Percentiles rank a stretch among this genome's conserved stretches.
Evolutionary conservation across 2,888 invertebrate genomes (phyloP).

Genomic region (Allygus modestus): DNA sequence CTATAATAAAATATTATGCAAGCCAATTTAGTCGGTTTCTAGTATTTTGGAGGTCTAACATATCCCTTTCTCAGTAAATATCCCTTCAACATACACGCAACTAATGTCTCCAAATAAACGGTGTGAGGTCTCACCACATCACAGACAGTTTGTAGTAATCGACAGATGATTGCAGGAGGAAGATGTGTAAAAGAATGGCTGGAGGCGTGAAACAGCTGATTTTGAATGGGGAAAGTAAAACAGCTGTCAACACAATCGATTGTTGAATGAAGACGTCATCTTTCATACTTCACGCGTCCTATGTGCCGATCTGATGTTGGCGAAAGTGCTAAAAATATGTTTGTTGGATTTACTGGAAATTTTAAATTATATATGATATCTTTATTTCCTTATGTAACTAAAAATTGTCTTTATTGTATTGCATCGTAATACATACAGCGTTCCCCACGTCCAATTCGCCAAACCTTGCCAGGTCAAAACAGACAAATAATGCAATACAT

Average conservation of each 20-base stretch:
- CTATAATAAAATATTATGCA: not conserved
- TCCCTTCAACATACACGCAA: not conserved
- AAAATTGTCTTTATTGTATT: too few species aligned
- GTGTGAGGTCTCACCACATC: not conserved
- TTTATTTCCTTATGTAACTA: too few species aligned
- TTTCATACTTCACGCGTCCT: not conserved
- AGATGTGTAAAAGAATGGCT: slow-evolving; percentile 15
- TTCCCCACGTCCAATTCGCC: too few species aligned
- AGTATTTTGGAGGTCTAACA: not conserved
- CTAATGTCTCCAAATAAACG: slow-evolving; percentile 21
- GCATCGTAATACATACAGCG: too few species aligned
- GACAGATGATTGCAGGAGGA: slow-evolving; percentile 19
- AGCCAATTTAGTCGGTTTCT: not conserved
- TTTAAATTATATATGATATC: too few species aligned
- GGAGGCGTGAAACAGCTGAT: slow-evolving; percentile 38
- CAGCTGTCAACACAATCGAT: slow-evolving; percentile 42
- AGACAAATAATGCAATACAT: too few species aligned
- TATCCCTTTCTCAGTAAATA: not conserved
- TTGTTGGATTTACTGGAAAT: too few species aligned
- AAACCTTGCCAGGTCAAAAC: too few species aligned
- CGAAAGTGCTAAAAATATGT: not conserved
- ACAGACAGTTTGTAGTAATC: slow-evolving; percentile 15
- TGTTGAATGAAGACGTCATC: slow-evolving; percentile 37
- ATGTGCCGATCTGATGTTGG: not conserved
- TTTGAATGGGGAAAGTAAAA: slow-evolving; percentile 33